A percentile compares a stretch with the other conserved stretches of the same genome.
Evolutionary conservation across 2,113 vertebrate species (phyloP).

Genomic region (Syngnathus floridae): DNA sequence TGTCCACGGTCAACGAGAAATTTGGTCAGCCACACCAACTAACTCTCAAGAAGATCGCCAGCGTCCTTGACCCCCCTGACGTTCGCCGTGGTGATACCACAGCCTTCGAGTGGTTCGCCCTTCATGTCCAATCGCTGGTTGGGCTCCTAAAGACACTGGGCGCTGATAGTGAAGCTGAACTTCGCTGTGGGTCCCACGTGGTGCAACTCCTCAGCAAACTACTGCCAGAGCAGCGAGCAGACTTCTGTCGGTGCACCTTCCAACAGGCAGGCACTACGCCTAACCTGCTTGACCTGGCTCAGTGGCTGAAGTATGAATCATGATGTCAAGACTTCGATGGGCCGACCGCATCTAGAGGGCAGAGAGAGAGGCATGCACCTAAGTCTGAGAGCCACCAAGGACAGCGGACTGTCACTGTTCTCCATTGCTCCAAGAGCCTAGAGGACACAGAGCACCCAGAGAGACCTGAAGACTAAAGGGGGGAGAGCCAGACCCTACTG

Average conservation of each 20-base stretch:
- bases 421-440: too few relatives aligned
- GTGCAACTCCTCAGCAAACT: too few relatives aligned
- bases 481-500: not conserved
- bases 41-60: not conserved
- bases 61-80: not conserved
- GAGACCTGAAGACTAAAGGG: not conserved
- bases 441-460: not conserved
- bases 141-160: too few relatives aligned
- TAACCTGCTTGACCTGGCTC: not conserved
- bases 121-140: constrained; percentile 13
- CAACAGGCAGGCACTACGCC: not conserved
- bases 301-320: not conserved
- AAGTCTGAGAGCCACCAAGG: too few relatives aligned
- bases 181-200: too few relatives aligned
- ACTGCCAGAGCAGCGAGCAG: not conserved
- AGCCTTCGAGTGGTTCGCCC: constrained; percentile 12
- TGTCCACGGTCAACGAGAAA: not conserved
- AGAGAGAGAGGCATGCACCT: too few relatives aligned
- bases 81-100: not conserved
- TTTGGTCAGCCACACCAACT: not conserved
- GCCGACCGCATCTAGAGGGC: too few relatives aligned
- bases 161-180: too few relatives aligned
- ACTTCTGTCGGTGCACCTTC: not conserved
- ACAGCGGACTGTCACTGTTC: too few relatives aligned
- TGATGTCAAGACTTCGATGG: not conserved